Evolutionary conservation across 92 coral and sea anemone species (phyloP), one percentile per base, ranked within the genome.

Genomic region (Epizoanthus ramosus): DNA sequence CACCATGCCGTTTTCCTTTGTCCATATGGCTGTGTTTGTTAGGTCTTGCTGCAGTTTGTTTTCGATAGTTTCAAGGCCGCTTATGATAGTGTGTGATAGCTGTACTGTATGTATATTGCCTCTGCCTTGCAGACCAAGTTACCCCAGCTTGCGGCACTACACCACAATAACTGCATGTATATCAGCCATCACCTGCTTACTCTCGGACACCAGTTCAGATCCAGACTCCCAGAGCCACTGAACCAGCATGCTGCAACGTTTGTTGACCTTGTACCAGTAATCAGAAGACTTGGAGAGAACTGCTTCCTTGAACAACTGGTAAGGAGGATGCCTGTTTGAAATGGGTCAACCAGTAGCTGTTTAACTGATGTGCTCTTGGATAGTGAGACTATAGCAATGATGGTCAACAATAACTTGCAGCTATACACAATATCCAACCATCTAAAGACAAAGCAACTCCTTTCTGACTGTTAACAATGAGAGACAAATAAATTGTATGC

Each of bases 81-180:
- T n/a, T n/a, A n/a, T n/a, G n/a, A n/a, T n/a, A n/a, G n/a, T n/a
- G n/a, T n/a, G n/a, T n/a, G n/a, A 28, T 28, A 37, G 3, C 43
- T 37, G 43, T 37, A 28, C 31, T 28, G 31, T 37, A 37, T 3
- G 43, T 37, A 37, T 37, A 6, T 37, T 37, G 14, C 1, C 54
- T 50, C 54, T 50, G 16, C 54, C 50, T 54, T 19, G 33, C 84
- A 96, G 99, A 75, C 87, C 43, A 92, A 80, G 22, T 75, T 96
- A 1, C 98, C 99, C 1, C 99, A 96, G 85, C 84, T 94, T 56
- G 88, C 99, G 13, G 99, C 99, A 24, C 79, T 96, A 12, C 98
- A 96, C 56, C 98, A 96, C 67, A 96, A 96, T 89, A 96, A 96
- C 93, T 96, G 98, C 60, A 96, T 96, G 99, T 96, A 86, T 67